A percentile compares a stretch with the other conserved stretches of the same genome.
Evolutionary conservation across 2,797 vertebrate genomes (phyloP).

Genomic region (Cyprinella venusta): DNA sequence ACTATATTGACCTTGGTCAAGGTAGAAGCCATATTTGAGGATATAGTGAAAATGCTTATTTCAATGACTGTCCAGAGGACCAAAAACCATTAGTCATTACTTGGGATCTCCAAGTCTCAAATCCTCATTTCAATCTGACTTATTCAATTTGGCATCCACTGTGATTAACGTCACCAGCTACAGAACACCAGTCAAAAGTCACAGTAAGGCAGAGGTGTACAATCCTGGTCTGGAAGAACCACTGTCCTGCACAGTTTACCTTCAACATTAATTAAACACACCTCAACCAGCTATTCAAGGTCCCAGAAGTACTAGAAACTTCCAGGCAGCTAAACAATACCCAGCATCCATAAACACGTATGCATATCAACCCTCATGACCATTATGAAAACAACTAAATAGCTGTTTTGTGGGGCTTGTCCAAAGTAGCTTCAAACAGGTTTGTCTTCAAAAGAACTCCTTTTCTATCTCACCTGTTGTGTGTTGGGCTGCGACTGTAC

Average conservation of each 20-base stretch:
- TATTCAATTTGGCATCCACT: not conserved
- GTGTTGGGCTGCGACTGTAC: conserved; percentile 85
- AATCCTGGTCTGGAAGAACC: not conserved
- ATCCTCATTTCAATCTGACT: not conserved
- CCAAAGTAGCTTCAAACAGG: not conserved
- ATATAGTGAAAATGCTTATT: not conserved
- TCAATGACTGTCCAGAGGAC: not conserved
- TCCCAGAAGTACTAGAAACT: not conserved
- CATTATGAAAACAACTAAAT: not conserved
- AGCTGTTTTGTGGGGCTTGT: not conserved
- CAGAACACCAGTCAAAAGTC: conserved; percentile 6
- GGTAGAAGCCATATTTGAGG: not conserved
- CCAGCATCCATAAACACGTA: not conserved
- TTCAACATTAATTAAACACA: not conserved
- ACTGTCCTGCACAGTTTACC: not conserved
- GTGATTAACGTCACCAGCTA: not conserved
- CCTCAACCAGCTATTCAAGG: not conserved
- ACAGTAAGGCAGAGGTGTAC: not conserved
- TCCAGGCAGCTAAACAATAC: not conserved
- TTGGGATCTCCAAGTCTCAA: not conserved
- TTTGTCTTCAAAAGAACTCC: not conserved
- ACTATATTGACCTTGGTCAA: not conserved
- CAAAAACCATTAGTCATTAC: not conserved
- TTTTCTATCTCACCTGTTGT: conserved; percentile 82
- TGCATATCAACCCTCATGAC: not conserved